phyloP scores from a whole-genome alignment of 1,140 invertebrate genomes.

The Melanaphis sacchari region DNA sequence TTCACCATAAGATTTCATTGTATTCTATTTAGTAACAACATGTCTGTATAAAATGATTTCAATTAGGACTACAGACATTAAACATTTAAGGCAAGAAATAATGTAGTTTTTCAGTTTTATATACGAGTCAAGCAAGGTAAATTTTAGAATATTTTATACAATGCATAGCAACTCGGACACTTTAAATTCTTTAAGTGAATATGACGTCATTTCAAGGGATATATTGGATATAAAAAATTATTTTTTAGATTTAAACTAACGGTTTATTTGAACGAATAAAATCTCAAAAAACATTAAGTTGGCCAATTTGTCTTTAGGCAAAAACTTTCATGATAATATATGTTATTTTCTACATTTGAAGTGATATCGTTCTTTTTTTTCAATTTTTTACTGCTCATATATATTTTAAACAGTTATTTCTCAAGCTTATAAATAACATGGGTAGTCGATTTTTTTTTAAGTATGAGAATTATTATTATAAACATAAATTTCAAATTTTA shows the following conservation, averaged over 20 bases:
- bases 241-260: not conserved
- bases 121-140: conserved; percentile 17
- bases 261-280: not conserved
- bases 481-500: not conserved
- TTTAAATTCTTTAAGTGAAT: not conserved
- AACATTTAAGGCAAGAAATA: not conserved
- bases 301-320: not conserved
- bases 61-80: not conserved
- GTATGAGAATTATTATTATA: too few relatives aligned
- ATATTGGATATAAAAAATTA: not conserved
- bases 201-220: not conserved
- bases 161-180: not conserved
- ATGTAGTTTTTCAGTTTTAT: not conserved
- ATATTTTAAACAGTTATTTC: not conserved
- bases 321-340: not conserved
- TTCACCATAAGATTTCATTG: not conserved
- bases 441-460: not conserved
- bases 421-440: too few relatives aligned
- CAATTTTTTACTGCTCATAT: not conserved
- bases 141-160: not conserved
- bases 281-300: conserved; percentile 13
- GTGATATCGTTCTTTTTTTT: too few relatives aligned
- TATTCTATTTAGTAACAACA: not conserved
- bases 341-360: not conserved
- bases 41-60: not conserved